These are phyloP conservation scores for Brienomyrus longianalis DNA, from an alignment of 2,113 vertebrate species.

Conservation along the genomic window DNA sequence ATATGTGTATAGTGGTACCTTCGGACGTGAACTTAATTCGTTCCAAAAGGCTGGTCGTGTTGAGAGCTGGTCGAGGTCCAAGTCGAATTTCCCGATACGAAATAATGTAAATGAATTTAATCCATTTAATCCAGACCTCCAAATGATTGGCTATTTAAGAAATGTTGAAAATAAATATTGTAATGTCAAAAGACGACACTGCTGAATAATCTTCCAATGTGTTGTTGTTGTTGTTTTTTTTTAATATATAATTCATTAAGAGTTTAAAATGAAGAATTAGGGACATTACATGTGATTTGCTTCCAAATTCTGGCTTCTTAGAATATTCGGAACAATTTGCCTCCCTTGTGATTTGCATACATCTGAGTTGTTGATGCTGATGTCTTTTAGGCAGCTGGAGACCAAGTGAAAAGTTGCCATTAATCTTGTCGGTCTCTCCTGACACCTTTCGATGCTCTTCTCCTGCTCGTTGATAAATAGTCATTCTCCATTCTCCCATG, in stretches of 20 bases:
- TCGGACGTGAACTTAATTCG: no score
- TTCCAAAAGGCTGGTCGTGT: no score
- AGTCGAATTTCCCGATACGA: no score
- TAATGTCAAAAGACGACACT: neutral
- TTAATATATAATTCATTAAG: neutral
- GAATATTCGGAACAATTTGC: neutral
- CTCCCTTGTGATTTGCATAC: neutral
- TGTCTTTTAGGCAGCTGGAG: neutral
- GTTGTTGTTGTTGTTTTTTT: neutral
- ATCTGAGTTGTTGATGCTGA: neutral
- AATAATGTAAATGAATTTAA: no score
- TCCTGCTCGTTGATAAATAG: constrained; percentile 11
- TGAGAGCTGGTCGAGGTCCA: no score
- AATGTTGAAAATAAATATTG: neutral
- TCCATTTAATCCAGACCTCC: no score
- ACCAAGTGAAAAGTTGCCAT: neutral
- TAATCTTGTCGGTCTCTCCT: neutral
- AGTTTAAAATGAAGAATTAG: constrained; percentile 2
- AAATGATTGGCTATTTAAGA: neutral
- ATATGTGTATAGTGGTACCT: neutral
- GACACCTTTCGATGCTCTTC: neutral
- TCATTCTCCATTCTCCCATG: neutral
- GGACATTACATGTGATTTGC: constrained; percentile 1
- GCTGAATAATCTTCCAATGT: neutral
- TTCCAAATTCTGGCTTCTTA: neutral